Base-by-base conservation (phyloP, 2,888 invertebrate species). In the Diaperis boleti region DNA sequence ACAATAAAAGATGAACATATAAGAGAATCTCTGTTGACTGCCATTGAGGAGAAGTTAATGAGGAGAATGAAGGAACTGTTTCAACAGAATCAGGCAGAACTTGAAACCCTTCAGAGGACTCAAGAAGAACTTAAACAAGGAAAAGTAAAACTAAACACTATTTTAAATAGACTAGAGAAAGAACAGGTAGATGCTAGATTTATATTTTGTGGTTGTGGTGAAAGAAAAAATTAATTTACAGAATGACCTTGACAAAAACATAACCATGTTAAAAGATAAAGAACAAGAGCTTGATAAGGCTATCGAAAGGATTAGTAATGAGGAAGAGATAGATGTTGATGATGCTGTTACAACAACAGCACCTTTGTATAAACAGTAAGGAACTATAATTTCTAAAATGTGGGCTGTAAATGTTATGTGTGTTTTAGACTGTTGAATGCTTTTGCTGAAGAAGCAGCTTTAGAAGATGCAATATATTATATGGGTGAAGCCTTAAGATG, bases 391-490 rank as follows among this genome's bases (percentile, higher is more conserved):
- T 42, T 42, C 1, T 37, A 5, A 13, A 1, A 6, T 4, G 22
- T 22, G 22, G n/a, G n/a, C n/a, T n/a, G n/a, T n/a, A n/a, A n/a
- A n/a, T n/a, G n/a, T n/a, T n/a, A n/a, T n/a, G n/a, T n/a, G 22
- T 22, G 4, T 33, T 33, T 1, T 74, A 93, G 93, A 79, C 88
- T 98, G 76, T 82, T 98, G 64, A 95, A 93, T 82, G 92, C 96
- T 37, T 98, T 95, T 84, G 96, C 96, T 47, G 97, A 98, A 82
- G 99, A 99, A 84, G 96, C 98, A 66, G 97, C 99, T 10, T 88
- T 95, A 52, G 98, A 99, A 84, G 99, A 99, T 85, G 95, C 97
- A 64, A 96, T 99, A 78, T 99, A 98, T 81, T 97, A 96, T 79
- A 89, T 99, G 83, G 97, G 97, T 5, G 96, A 98, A 84, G 97